phyloP scores from a whole-genome alignment of 1,140 invertebrate genomes.

The Triops cancriformis region DNA sequence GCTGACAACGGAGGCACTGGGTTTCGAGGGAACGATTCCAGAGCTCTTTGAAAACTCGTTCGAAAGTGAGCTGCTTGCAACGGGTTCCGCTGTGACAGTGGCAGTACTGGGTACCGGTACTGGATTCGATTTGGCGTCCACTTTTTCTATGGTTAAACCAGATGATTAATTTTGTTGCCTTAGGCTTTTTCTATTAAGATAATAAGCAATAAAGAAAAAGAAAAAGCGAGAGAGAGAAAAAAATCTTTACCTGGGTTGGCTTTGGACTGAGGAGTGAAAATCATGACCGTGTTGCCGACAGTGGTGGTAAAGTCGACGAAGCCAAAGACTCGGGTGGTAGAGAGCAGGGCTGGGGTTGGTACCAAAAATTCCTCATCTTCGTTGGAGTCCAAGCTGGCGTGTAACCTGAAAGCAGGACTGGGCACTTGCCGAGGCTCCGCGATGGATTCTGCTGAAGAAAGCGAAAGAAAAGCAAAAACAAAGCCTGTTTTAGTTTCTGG shows the following conservation, averaged over 20 bases:
- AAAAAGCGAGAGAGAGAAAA: no score
- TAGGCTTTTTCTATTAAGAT: no score
- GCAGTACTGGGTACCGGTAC: no score
- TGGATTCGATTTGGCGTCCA: no score
- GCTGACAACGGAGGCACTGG: slow-evolving; percentile 8
- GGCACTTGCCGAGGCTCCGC: neutral
- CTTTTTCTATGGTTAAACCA: no score
- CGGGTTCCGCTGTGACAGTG: neutral
- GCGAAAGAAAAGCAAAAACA: neutral
- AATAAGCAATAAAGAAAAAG: no score
- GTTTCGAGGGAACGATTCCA: neutral
- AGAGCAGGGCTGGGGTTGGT: neutral
- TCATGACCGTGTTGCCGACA: slow-evolving; percentile 79
- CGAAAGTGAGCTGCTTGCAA: neutral
- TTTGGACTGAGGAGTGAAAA: slow-evolving; percentile 68
- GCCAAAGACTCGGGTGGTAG: slow-evolving; percentile 72
- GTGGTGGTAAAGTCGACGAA: slow-evolving; percentile 82
- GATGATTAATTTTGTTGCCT: no score
- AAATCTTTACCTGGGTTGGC: neutral
- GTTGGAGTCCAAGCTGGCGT: neutral
- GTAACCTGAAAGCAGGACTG: neutral
- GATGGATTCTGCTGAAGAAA: neutral
- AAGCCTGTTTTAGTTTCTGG: neutral
- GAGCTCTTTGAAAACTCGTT: no score
- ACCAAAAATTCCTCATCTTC: neutral